These are phyloP conservation scores for Drosophila subpulchrella DNA, from an alignment of 1,140 invertebrate species.

Conservation along the genomic window DNA sequence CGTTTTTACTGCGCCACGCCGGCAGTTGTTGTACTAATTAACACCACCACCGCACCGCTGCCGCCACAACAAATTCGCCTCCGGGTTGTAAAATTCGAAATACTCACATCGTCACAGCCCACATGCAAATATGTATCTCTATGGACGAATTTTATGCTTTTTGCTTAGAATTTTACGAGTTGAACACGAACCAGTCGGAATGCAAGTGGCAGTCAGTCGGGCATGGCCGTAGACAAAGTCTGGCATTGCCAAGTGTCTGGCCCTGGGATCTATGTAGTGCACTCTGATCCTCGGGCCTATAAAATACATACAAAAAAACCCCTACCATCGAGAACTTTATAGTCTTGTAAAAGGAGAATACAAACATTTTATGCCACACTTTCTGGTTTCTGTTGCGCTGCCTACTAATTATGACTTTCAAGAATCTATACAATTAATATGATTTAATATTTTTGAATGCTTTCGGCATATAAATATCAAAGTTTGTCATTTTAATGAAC, in stretches of 20 bases:
- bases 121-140: conserved; percentile 43
- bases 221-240: conserved; percentile 41
- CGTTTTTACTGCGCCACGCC: conserved; percentile 34
- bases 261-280: conserved; percentile 8
- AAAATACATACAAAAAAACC: background rate
- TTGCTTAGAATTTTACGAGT: conserved; percentile 44
- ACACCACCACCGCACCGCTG: conserved; percentile 48
- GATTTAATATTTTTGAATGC: conserved; percentile 13
- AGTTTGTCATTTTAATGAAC: conserved; percentile 67
- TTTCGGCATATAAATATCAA: conserved; percentile 39
- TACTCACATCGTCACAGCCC: conserved; percentile 1
- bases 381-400: conserved; percentile 14
- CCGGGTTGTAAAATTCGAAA: conserved; percentile 50
- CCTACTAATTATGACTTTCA: conserved; percentile 18
- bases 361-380: conserved; percentile 29
- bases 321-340: background rate
- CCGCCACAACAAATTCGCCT: conserved; percentile 13
- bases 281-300: conserved; percentile 7
- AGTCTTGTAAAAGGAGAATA: background rate
- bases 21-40: conserved; percentile 67
- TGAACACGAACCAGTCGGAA: conserved; percentile 36
- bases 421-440: conserved; percentile 7
- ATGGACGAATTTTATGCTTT: conserved; percentile 52
- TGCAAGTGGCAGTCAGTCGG: conserved; percentile 45
- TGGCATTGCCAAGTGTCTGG: conserved; percentile 41